These are phyloP conservation scores for Schrankia costaestrigalis DNA, from an alignment of 2,888 invertebrate species.

Conservation along the genomic window DNA sequence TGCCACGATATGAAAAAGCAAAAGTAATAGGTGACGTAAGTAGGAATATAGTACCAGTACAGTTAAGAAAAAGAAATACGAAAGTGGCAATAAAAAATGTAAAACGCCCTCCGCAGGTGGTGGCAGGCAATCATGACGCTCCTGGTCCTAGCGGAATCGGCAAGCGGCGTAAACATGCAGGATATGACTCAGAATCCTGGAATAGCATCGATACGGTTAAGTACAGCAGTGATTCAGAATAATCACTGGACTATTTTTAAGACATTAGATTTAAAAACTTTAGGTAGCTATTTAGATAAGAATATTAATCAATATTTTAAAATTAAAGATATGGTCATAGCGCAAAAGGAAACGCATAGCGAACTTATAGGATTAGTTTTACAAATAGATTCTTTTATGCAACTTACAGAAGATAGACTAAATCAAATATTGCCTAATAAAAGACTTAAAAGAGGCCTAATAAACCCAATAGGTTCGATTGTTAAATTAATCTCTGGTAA, in stretches of 20 bases:
- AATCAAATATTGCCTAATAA: no score
- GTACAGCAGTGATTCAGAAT: background rate
- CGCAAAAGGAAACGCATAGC: no score
- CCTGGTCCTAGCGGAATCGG: no score
- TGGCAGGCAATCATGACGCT: background rate
- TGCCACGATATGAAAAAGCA: slow-evolving; percentile 24
- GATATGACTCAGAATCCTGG: slow-evolving; percentile 4
- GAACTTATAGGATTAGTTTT: background rate
- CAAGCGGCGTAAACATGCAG: background rate
- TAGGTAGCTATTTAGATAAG: background rate
- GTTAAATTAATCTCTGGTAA: no score
- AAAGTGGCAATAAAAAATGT: slow-evolving; percentile 1
- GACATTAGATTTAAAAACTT: no score
- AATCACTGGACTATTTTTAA: background rate
- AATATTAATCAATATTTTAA: background rate
- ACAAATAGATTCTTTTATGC: background rate
- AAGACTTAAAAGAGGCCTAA: no score
- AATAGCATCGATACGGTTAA: slow-evolving; percentile 1
- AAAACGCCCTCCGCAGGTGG: background rate
- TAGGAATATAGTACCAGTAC: slow-evolving; percentile 8
- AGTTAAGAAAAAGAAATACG: background rate
- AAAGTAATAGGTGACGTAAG: slow-evolving; percentile 14
- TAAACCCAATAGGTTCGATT: no score
- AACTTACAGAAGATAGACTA: background rate
- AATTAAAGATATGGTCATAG: no score